Conservation (phyloP, 2,888 invertebrate genomes). For the Lasioglossum oenotherae region DNA sequence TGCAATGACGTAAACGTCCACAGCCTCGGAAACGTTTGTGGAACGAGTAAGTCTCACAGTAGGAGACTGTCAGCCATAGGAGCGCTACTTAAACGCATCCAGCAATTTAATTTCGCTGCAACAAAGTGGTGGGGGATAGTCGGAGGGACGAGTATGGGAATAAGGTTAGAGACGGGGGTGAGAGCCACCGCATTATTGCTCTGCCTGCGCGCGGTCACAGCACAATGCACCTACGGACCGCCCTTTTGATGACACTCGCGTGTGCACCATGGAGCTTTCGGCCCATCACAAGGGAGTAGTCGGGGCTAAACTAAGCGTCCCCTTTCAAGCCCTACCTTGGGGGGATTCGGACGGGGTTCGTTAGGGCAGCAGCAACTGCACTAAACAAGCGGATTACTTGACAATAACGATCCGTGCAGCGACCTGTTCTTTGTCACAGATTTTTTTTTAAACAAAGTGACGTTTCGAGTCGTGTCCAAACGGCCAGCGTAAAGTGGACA, state of each 20-base stretch:
- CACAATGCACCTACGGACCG: slow-evolving; percentile 47
- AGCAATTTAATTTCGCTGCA: slow-evolving; percentile 47
- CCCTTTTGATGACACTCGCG: slow-evolving; percentile 39
- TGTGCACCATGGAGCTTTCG: slow-evolving; percentile 31
- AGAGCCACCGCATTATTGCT: slow-evolving; percentile 46
- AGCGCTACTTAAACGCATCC: slow-evolving; percentile 42
- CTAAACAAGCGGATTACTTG: slow-evolving; percentile 44
- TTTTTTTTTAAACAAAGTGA: slow-evolving; percentile 19
- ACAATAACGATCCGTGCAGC: slow-evolving; percentile 24
- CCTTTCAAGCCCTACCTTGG: slow-evolving; percentile 38
- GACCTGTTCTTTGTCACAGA: slow-evolving; percentile 30
- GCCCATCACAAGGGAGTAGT: slow-evolving; percentile 30
- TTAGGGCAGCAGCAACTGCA: slow-evolving; percentile 21
- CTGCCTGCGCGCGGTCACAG: slow-evolving; percentile 39
- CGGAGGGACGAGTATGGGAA: neutral
- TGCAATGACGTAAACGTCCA: neutral
- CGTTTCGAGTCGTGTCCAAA: neutral
- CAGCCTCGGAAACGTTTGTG: neutral
- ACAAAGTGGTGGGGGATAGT: slow-evolving; percentile 7
- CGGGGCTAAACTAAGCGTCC: slow-evolving; percentile 34
- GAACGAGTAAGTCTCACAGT: slow-evolving; percentile 2
- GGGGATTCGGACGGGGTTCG: slow-evolving; percentile 35
- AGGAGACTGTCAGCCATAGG: neutral
- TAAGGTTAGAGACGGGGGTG: neutral
- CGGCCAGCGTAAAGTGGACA: neutral